A percentile compares a stretch with the other conserved stretches of the same genome.
Evolutionary conservation across 2,113 vertebrate genomes (phyloP).

Genomic region (Lota lota): DNA sequence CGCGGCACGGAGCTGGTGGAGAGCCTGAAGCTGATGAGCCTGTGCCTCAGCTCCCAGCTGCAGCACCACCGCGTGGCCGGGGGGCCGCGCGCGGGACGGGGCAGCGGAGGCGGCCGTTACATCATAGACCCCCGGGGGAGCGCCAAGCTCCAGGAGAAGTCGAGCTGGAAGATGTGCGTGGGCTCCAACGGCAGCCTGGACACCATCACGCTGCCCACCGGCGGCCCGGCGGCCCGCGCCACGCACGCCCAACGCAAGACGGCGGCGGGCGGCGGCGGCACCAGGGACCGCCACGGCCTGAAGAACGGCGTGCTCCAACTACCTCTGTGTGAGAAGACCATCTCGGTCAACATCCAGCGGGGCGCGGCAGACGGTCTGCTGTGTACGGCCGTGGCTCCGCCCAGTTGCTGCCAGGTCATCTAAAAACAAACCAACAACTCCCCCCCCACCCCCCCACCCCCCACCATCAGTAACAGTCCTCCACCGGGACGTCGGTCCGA

Average conservation of each 20-base stretch:
- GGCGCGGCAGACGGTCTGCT: slow-evolving; percentile 89
- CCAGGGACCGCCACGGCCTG: slow-evolving; percentile 68
- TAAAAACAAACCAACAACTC: slow-evolving; percentile 63
- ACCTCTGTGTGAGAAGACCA: slow-evolving; percentile 98
- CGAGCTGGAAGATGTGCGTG: slow-evolving; percentile 91
- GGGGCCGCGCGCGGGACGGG: slow-evolving; percentile 6
- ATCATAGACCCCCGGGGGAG: slow-evolving; percentile 82
- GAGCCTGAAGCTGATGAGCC: slow-evolving; percentile 91
- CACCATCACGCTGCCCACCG: slow-evolving; percentile 64
- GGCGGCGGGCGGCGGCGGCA: neutral
- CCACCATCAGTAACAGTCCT: neutral
- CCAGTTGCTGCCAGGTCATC: slow-evolving; percentile 96
- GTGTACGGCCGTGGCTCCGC: slow-evolving; percentile 80
- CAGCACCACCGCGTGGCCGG: slow-evolving; percentile 60
- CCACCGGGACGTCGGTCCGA: no score
- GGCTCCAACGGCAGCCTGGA: slow-evolving; percentile 71
- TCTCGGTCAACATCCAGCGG: slow-evolving; percentile 96
- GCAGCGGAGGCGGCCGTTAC: slow-evolving; percentile 65
- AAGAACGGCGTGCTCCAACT: slow-evolving; percentile 92
- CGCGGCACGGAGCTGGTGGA: slow-evolving; percentile 83
- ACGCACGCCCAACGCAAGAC: slow-evolving; percentile 26
- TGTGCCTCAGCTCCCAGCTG: slow-evolving; percentile 88
- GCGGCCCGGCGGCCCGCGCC: slow-evolving; percentile 32
- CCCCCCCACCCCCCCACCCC: slow-evolving; percentile 21
- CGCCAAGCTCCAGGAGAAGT: slow-evolving; percentile 89